Base-by-base conservation (phyloP, 2,113 vertebrate genomes). In the Tichodroma muraria region DNA sequence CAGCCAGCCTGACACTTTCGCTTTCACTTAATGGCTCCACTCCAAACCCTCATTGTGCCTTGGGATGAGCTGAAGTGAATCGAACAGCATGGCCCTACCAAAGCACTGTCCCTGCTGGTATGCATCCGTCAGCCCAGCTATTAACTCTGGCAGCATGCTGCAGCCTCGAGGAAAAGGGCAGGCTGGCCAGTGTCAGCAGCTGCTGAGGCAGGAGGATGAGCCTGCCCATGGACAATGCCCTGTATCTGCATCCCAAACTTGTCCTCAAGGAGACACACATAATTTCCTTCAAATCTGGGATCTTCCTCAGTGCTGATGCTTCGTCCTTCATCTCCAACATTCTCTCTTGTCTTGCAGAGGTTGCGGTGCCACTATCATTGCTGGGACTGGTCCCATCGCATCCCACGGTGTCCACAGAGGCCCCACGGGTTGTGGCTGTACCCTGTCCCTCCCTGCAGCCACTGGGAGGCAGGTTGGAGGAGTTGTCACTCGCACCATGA, bases 341-440 rank as follows among this genome's bases (percentile, higher is more conserved):
- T 4, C 5, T 13, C 13, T 72, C 59, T 42, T 47, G 7, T 49
- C 64, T 52, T 13, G 0, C 16, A n/a, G 50, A 0, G 1, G 3
- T 18, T 66, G 61, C 22, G 15, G 37, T 81, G 35, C 31, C 59
- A 37, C 18, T 37, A 0, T 5, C 2, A 1, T 8, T 77, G 14
- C 31, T 70, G 72, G 5, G 10, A 8, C 45, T 35, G 16, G 9
- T 47, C 31, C 37, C 2, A 0, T 47, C 31, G n/a, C 2, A 0
- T 6, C 6, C 15, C 1, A 0, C 0, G 0, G 18, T n/a, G 15
- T 15, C 22, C 5, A 5, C 23, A 31, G 63, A 42, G n/a, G 5
- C 13, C 20, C 9, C 2, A 1, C 1, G 1, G 3, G 18, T 3
- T 56, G 61, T 28, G 23, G 19, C 31, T 38, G 37, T 37, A 24